These are phyloP conservation scores for Anas georgica DNA, from an alignment of 2,797 vertebrate genomes.

Conservation along the genomic window DNA sequence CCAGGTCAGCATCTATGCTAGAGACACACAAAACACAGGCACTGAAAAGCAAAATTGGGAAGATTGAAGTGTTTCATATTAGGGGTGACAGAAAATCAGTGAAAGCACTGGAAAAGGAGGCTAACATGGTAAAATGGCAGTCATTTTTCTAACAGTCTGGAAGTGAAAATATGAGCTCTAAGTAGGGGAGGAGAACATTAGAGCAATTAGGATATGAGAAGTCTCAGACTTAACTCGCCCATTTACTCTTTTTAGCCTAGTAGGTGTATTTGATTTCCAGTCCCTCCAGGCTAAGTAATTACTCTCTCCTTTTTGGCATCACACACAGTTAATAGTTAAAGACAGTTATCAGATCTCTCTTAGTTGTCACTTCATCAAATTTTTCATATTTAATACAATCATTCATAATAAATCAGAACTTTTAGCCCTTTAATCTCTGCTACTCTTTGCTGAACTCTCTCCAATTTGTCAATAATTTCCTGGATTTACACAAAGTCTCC, in stretches of 20 bases:
- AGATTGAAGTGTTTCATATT: neutral
- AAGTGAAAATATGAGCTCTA: neutral
- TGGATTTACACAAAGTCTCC: neutral
- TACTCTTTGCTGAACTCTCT: neutral
- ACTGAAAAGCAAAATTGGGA: neutral
- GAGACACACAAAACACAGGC: neutral
- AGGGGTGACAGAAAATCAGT: neutral
- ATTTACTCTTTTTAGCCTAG: neutral
- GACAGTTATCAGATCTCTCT: neutral
- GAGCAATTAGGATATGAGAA: neutral
- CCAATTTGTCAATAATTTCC: neutral
- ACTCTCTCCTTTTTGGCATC: neutral
- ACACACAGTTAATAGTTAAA: neutral
- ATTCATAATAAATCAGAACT: neutral
- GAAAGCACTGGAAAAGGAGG: neutral
- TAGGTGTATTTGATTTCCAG: neutral
- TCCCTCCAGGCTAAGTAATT: neutral
- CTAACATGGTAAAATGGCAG: neutral
- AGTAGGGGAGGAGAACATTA: neutral
- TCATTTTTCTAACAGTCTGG: neutral
- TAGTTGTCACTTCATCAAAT: neutral
- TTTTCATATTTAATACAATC: neutral
- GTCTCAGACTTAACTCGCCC: neutral
- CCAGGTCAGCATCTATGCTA: neutral
- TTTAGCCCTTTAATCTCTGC: neutral